phyloP scores from a whole-genome alignment of 2,113 vertebrate genomes.

The Cephalopholis sonnerati region DNA sequence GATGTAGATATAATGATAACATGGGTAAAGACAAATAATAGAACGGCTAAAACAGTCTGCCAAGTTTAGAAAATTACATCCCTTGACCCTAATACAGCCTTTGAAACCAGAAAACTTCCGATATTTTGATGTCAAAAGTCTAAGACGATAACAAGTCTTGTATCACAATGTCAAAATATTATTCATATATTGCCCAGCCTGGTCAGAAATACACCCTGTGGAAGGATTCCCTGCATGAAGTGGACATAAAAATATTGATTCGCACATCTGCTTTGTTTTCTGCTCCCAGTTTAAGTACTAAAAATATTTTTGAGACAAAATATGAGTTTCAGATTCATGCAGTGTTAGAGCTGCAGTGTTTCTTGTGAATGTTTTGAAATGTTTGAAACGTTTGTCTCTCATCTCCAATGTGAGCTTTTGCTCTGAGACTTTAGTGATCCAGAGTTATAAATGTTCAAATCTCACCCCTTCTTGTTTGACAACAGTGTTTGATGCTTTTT shows the following conservation, averaged over 20 bases:
- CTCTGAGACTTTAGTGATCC: constrained; percentile 23
- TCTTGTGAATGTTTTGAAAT: constrained; percentile 1
- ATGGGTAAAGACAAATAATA: no score
- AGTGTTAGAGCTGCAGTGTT: background rate
- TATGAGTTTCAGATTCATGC: background rate
- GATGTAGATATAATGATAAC: no score
- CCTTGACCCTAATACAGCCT: no score
- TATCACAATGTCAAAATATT: no score
- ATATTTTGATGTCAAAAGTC: no score
- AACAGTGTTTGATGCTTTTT: constrained; percentile 22
- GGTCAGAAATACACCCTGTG: no score
- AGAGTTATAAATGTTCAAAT: constrained; percentile 41
- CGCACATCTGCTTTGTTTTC: background rate
- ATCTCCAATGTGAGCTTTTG: constrained; percentile 21
- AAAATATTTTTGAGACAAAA: constrained; percentile 11
- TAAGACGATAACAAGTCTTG: no score
- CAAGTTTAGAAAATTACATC: no score
- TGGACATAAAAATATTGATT: background rate
- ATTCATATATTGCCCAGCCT: no score
- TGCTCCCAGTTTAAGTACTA: background rate
- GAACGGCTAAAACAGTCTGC: no score
- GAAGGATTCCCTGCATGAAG: no score
- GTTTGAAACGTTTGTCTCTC: constrained; percentile 18
- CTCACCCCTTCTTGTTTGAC: background rate
- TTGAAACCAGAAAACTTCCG: no score